Evolutionary conservation across 2,797 vertebrate genomes (phyloP).

Genomic region (Mormyrus hasselquistii): DNA sequence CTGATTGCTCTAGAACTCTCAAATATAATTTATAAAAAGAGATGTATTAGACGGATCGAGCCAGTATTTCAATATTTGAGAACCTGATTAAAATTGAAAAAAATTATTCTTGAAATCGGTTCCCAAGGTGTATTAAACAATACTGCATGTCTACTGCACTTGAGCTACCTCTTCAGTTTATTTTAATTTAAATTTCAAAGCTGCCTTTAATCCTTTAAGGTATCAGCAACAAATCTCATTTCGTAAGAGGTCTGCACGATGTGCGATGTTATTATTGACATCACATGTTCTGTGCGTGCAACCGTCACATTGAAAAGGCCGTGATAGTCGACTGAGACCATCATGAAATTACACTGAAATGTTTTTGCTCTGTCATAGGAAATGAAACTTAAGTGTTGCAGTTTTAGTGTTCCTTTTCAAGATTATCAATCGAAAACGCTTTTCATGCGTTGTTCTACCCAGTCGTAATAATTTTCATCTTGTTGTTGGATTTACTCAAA

Average conservation of each 20-base stretch:
- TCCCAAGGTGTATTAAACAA: not conserved
- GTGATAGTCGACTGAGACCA: not conserved
- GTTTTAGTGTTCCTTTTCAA: not conserved
- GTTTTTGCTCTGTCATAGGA: not conserved
- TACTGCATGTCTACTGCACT: not conserved
- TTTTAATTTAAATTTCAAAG: not conserved
- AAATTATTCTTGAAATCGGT: not conserved
- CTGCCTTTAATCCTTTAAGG: not conserved
- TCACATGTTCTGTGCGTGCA: not conserved
- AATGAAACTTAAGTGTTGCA: not conserved
- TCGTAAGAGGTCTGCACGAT: not conserved
- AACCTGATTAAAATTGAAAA: not conserved
- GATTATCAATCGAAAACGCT: not conserved
- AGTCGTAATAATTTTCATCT: not conserved
- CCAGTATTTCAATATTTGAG: not conserved
- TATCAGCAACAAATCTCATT: not conserved
- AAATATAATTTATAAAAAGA: not conserved
- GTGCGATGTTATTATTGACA: not conserved
- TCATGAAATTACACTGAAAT: not conserved
- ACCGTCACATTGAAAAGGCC: not conserved
- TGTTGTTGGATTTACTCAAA: not conserved
- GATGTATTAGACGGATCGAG: not conserved
- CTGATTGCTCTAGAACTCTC: not conserved
- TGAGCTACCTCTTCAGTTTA: not conserved
- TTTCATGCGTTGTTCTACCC: not conserved